Evolutionary conservation across 2,888 invertebrate species (phyloP).

Genomic region (Oasisia sp.): DNA sequence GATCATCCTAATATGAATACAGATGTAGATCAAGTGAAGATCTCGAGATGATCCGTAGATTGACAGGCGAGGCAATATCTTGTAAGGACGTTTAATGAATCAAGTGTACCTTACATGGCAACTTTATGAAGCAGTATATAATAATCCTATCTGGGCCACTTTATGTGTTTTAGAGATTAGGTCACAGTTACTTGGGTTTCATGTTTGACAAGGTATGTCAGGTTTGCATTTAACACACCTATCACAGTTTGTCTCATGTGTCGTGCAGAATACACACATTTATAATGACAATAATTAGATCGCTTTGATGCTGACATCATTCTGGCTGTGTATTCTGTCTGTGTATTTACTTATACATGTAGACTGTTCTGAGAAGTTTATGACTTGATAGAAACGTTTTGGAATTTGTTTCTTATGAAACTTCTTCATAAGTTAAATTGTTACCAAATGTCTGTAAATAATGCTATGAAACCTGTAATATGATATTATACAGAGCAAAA

Average conservation of each 20-base stretch:
- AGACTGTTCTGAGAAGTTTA: no score
- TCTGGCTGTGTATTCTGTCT: neutral
- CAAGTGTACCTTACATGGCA: neutral
- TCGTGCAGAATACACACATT: neutral
- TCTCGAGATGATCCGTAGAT: neutral
- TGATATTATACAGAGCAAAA: no score
- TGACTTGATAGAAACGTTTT: no score
- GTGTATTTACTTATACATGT: neutral
- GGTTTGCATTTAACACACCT: neutral
- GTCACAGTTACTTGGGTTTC: neutral
- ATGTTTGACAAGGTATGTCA: neutral
- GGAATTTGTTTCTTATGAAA: neutral
- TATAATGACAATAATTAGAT: neutral
- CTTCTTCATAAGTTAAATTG: neutral
- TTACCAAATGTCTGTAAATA: neutral
- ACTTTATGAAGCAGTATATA: neutral
- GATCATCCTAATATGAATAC: neutral
- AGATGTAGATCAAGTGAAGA: slow-evolving; percentile 7
- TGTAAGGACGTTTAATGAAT: neutral
- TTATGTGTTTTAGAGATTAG: neutral
- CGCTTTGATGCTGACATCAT: neutral
- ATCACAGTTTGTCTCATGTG: neutral
- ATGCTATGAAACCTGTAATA: neutral
- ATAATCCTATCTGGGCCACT: neutral
- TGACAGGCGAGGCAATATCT: neutral